Evolutionary conservation across 2,797 vertebrate species (phyloP).

Genomic region (Petrocephalus sullivani): DNA sequence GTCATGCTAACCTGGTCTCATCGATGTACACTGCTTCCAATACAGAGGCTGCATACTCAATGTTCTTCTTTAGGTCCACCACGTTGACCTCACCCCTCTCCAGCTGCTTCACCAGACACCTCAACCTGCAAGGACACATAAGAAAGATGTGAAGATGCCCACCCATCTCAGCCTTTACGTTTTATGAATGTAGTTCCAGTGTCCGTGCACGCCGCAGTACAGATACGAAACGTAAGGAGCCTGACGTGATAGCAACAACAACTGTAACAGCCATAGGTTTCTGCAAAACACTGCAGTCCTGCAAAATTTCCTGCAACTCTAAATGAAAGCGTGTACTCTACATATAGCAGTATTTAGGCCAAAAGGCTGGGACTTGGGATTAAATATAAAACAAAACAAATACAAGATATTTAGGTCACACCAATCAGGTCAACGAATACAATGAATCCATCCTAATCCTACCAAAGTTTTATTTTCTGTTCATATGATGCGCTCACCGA

Average conservation of each 20-base stretch:
- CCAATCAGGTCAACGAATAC: conserved; percentile 22
- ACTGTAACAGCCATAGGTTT: not conserved
- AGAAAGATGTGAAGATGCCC: conserved; percentile 24
- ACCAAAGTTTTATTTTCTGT: conserved; percentile 9
- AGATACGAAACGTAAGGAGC: not conserved
- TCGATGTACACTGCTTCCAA: conserved; percentile 93
- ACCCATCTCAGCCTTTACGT: not conserved
- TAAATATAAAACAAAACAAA: not conserved
- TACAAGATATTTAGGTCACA: conserved; percentile 24
- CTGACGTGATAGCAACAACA: not conserved
- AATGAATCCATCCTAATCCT: conserved; percentile 32
- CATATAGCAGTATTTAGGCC: not conserved
- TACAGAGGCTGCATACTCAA: conserved; percentile 90
- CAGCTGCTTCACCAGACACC: conserved; percentile 88
- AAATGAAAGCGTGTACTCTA: not conserved
- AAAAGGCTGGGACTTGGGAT: not conserved
- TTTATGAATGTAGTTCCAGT: not conserved
- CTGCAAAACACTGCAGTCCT: not conserved
- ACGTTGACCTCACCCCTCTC: conserved; percentile 87
- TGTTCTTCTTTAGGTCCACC: conserved; percentile 85
- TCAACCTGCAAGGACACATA: conserved; percentile 65
- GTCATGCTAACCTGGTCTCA: conserved; percentile 49
- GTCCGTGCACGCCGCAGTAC: not conserved
- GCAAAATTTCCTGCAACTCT: not conserved
- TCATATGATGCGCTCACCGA: not conserved